These are phyloP conservation scores for Cephonodes hylas DNA, from an alignment of 2,888 invertebrate genomes.

Conservation along the genomic window DNA sequence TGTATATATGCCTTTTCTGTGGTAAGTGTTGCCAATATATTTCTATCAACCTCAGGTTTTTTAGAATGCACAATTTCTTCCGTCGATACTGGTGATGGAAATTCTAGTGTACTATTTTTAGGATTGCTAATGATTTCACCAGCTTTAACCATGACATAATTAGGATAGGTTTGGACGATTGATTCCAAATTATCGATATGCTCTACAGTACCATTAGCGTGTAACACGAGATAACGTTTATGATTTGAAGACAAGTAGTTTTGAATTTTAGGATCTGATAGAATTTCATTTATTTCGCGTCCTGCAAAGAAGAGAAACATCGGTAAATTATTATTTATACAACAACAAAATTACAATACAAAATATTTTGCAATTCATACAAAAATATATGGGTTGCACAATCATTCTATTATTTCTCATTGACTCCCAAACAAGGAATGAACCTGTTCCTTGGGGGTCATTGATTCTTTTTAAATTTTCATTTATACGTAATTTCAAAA, in stretches of 20 bases:
- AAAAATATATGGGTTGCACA: too few species aligned
- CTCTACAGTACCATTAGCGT: slow-evolving; percentile 48
- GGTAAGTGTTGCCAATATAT: background rate
- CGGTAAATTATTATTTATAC: too few species aligned
- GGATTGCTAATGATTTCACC: slow-evolving; percentile 15
- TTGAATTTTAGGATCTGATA: slow-evolving; percentile 18
- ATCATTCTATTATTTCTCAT: too few species aligned
- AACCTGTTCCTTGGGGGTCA: too few species aligned
- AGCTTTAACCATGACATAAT: slow-evolving; percentile 32
- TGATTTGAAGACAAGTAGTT: slow-evolving; percentile 25
- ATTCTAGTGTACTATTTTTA: background rate
- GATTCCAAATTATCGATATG: slow-evolving; percentile 39
- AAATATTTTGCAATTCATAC: too few species aligned
- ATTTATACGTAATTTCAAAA: background rate
- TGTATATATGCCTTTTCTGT: slow-evolving; percentile 11
- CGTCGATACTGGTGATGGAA: background rate
- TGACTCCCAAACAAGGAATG: too few species aligned
- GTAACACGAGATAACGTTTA: slow-evolving; percentile 43
- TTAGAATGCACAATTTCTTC: background rate
- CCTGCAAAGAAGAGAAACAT: background rate
- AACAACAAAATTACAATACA: too few species aligned
- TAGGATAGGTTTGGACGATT: slow-evolving; percentile 32
- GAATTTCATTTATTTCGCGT: slow-evolving; percentile 6
- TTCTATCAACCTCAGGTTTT: too few species aligned
- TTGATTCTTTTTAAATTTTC: too few species aligned